Evolutionary conservation across 2,113 vertebrate genomes (phyloP), one percentile per base, ranked within the genome.

Genomic region (Channa argus): DNA sequence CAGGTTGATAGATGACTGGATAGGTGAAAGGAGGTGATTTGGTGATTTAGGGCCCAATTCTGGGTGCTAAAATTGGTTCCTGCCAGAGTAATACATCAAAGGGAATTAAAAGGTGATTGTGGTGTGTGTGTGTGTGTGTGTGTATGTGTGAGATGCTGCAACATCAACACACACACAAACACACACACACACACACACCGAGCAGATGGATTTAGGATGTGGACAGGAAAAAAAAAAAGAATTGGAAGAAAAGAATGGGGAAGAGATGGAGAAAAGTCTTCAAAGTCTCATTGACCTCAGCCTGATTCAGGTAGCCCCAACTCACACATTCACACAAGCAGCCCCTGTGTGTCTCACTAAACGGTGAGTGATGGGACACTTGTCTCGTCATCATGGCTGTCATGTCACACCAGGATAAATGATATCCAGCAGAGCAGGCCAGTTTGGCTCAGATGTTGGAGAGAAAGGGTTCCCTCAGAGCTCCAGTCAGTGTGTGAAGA

Each of bases 11-110:
- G 90, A 94, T 92, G 68, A 81, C 52, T 56, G 76, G 69, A 71
- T 38, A 64, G 61, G 79, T 62, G 85, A 78, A 78, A 83, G 68
- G 79, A 85, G 87, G 89, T 91, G 91, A 94, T 93, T 83, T 86
- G 86, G 92, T 93, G 94, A 94, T 94, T 94, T 94, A 94, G 82
- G 85, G 90, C 86, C 90, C 91, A 93, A 93, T 94, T 91, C 87
- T 79, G 72, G 77, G 63, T 54, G 63, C 85, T 92, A 91, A 92
- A 94, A 94, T 94, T 94, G 93, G 91, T 93, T 94, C 92, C 90
- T 88, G 79, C 86, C 82, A 83, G 86, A 82, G 86, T 90, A 91
- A 94, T 94, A 91, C 89, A 94, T 94, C 93, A 94, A 64, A 75
- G 72, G 74, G 91, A 93, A 94, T 94, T 94, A 94, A 93, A 94